These are phyloP conservation scores for Cheilosia variabilis DNA, from an alignment of 2,888 invertebrate species.

Conservation along the genomic window DNA sequence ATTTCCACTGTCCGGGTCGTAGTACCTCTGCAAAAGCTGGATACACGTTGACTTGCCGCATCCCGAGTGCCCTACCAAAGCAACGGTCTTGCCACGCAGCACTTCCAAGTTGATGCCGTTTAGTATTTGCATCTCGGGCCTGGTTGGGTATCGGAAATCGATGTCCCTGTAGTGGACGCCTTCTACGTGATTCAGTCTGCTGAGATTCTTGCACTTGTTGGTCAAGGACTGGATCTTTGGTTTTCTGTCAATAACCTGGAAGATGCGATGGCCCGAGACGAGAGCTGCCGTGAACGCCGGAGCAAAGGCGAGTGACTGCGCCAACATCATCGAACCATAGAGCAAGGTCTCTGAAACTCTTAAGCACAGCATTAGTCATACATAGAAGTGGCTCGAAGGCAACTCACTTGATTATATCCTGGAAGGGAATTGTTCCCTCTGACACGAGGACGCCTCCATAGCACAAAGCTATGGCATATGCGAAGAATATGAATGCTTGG, in stretches of 20 bases:
- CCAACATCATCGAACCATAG: conserved; percentile 92
- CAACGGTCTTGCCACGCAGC: conserved; percentile 89
- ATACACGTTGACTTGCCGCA: conserved; percentile 93
- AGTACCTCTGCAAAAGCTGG: conserved; percentile 91
- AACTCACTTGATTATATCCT: conserved; percentile 88
- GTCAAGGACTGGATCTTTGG: conserved; percentile 85
- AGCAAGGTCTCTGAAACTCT: conserved; percentile 91
- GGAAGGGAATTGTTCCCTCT: conserved; percentile 86
- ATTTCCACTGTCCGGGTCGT: conserved; percentile 88
- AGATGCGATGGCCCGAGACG: conserved; percentile 88
- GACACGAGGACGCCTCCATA: conserved; percentile 90
- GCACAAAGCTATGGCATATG: conserved; percentile 89
- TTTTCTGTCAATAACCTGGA: conserved; percentile 86
- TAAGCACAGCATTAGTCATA: conserved; percentile 34
- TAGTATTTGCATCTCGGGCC: conserved; percentile 90
- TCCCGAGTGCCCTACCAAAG: conserved; percentile 89
- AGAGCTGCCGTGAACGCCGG: conserved; percentile 91
- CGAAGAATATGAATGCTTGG: conserved; percentile 89
- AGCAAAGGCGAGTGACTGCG: conserved; percentile 90
- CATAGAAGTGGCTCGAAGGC: neutral
- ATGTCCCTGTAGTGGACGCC: conserved; percentile 86
- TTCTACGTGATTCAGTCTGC: conserved; percentile 81
- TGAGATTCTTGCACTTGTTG: conserved; percentile 79
- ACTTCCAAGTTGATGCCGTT: conserved; percentile 89
- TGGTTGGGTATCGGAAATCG: conserved; percentile 92